A percentile compares a stretch with the other conserved stretches of the same genome.
Evolutionary conservation across 1,140 invertebrate genomes (phyloP).

Genomic region (Cyclina sinensis): DNA sequence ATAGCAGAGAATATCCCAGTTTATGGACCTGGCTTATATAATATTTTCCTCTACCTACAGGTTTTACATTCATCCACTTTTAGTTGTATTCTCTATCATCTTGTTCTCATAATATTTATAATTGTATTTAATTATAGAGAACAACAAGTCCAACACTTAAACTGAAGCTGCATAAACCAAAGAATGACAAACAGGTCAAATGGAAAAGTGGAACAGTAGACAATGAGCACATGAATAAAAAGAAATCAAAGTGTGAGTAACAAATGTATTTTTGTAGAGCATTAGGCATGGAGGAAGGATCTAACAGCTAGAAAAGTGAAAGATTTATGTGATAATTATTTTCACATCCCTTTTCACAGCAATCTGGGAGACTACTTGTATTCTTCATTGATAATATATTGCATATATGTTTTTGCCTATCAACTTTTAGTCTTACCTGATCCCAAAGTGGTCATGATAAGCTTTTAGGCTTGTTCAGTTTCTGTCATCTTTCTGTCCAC

Average conservation of each 20-base stretch:
- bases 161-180: slow-evolving; percentile 92
- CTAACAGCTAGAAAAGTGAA: too few species aligned
- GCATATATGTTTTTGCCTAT: too few species aligned
- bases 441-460: too few species aligned
- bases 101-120: neutral
- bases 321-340: too few species aligned
- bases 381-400: too few species aligned
- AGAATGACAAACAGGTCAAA: slow-evolving; percentile 92
- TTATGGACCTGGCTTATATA: neutral
- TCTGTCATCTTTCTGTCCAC: too few species aligned
- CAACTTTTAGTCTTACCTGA: too few species aligned
- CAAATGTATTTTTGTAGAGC: slow-evolving; percentile 79
- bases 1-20: neutral
- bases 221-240: slow-evolving; percentile 97
- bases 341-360: too few species aligned
- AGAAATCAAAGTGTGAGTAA: slow-evolving; percentile 96
- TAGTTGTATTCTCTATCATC: neutral
- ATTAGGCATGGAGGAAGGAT: too few species aligned
- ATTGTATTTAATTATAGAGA: slow-evolving; percentile 75
- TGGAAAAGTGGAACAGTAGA: slow-evolving; percentile 96
- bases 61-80: neutral
- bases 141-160: slow-evolving; percentile 87
- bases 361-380: too few species aligned
- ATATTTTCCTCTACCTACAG: neutral
- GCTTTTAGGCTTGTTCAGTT: too few species aligned